These are phyloP conservation scores for Stictonetta naevosa DNA, from an alignment of 2,113 vertebrate genomes.

Conservation along the genomic window DNA sequence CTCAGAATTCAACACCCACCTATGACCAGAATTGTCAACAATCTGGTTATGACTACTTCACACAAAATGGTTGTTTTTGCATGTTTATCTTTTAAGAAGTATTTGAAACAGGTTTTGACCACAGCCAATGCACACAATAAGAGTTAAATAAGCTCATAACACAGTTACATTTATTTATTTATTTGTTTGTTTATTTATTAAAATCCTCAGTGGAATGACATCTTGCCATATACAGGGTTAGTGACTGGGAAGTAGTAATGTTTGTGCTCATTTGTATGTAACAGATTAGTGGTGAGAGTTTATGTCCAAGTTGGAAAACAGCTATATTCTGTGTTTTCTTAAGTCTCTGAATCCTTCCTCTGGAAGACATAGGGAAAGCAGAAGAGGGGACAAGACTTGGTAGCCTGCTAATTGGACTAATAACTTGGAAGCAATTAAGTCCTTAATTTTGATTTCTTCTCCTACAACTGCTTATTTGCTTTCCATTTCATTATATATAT, in stretches of 20 bases:
- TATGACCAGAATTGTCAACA: neutral
- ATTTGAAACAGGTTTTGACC: neutral
- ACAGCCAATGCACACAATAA: neutral
- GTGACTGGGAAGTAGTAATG: neutral
- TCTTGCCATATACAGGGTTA: neutral
- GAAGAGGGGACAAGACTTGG: neutral
- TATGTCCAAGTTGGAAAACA: neutral
- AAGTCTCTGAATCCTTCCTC: neutral
- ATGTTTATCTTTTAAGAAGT: neutral
- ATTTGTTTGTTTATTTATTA: neutral
- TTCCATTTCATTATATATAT: neutral
- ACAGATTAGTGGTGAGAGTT: neutral
- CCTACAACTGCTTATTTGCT: neutral
- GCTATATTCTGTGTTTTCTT: neutral
- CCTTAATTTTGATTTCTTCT: neutral
- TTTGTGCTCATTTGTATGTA: neutral
- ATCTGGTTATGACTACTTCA: neutral
- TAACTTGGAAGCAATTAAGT: neutral
- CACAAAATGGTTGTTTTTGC: neutral
- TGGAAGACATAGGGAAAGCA: neutral
- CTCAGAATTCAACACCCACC: neutral
- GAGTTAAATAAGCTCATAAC: neutral
- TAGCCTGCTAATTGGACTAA: neutral
- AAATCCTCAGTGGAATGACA: neutral
- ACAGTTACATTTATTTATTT: neutral